These are phyloP conservation scores for Batillaria attramentaria DNA, from an alignment of 1,140 invertebrate species.

Conservation along the genomic window DNA sequence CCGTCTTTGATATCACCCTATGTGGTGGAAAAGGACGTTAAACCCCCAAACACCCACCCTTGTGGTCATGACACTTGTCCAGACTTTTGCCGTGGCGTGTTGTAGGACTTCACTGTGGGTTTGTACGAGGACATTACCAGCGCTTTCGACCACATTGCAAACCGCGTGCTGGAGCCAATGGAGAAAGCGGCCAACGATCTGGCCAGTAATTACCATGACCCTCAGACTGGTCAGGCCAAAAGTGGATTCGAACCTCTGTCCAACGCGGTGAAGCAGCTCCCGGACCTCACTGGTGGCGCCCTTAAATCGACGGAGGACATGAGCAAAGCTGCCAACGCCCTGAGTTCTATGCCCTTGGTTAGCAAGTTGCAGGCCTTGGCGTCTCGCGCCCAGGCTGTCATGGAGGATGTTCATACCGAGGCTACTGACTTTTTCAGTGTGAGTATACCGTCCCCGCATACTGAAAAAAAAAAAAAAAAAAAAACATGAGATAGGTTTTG, in stretches of 20 bases:
- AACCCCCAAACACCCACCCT: neutral
- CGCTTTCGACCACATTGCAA: conserved; percentile 22
- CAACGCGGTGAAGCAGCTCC: conserved; percentile 4
- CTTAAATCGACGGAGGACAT: neutral
- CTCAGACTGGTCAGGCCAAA: neutral
- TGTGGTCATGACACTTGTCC: neutral
- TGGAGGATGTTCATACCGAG: conserved; percentile 35
- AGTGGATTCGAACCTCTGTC: conserved; percentile 7
- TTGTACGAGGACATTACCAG: conserved; percentile 8
- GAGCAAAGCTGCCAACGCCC: neutral
- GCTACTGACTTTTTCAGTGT: conserved; percentile 14
- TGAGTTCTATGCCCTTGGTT: conserved; percentile 29
- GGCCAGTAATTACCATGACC: neutral
- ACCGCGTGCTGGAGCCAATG: conserved; percentile 25
- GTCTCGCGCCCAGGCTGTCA: conserved; percentile 18
- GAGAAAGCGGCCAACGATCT: conserved; percentile 10
- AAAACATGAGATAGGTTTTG: no score
- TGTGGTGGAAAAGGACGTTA: neutral
- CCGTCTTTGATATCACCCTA: no score
- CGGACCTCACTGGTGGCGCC: neutral
- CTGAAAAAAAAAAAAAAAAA: no score
- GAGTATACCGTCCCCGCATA: no score
- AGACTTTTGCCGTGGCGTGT: neutral
- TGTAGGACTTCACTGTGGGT: conserved; percentile 17
- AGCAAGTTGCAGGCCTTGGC: conserved; percentile 31